phyloP scores from a whole-genome alignment of 2,113 vertebrate species.

The Ceuthmochares aereus region DNA sequence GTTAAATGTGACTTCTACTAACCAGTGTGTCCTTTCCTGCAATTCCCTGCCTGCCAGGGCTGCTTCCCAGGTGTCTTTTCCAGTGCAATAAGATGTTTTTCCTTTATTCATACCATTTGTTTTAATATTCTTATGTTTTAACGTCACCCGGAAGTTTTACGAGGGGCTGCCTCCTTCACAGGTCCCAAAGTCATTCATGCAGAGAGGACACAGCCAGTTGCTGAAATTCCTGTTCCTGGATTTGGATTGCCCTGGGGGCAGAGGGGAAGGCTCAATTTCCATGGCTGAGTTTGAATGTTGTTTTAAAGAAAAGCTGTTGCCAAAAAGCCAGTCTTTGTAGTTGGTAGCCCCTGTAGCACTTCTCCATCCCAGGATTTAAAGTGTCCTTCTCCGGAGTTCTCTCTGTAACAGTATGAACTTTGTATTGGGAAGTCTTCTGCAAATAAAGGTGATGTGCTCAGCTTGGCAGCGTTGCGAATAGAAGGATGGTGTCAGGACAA shows the following conservation, averaged over 20 bases:
- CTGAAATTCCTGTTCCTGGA: not conserved
- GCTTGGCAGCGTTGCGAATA: not conserved
- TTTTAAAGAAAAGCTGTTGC: not conserved
- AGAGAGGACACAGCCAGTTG: too few relatives aligned
- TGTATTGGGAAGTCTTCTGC: not conserved
- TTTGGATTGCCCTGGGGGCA: not conserved
- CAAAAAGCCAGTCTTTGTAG: not conserved
- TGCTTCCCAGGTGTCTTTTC: not conserved
- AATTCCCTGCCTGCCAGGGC: not conserved
- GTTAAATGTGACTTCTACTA: not conserved
- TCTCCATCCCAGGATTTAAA: not conserved
- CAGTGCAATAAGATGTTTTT: not conserved
- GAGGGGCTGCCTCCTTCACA: not conserved
- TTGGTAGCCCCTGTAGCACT: not conserved
- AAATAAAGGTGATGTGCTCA: not conserved
- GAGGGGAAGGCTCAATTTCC: not conserved
- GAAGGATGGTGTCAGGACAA: not conserved
- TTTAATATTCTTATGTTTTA: not conserved
- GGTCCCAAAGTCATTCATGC: not conserved
- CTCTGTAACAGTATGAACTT: not conserved
- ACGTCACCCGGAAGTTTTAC: not conserved
- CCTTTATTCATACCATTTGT: not conserved
- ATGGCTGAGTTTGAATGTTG: too few relatives aligned
- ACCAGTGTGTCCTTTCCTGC: not conserved
- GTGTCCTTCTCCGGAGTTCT: not conserved